Conservation (phyloP, 2,888 invertebrate genomes). For the Cerceris rybyensis region DNA sequence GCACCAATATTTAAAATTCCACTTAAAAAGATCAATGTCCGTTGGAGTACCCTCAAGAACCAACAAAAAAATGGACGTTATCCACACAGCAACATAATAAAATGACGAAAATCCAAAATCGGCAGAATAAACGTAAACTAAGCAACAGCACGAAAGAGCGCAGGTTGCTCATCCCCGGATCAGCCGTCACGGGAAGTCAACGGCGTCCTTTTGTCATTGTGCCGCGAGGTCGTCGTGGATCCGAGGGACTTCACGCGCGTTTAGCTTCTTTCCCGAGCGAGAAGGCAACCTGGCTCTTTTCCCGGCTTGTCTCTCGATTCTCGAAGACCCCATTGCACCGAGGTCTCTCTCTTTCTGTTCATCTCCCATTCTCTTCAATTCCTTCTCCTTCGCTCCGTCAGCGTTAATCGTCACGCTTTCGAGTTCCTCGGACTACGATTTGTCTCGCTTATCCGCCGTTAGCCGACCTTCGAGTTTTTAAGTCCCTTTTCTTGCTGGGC, state of each 20-base stretch:
- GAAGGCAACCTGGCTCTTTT: conserved; percentile 41
- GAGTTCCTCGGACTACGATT: conserved; percentile 48
- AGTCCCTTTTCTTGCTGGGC: background rate
- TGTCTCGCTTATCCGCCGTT: conserved; percentile 58
- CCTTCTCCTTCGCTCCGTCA: conserved; percentile 5
- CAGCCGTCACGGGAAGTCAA: background rate
- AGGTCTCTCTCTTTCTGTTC: background rate
- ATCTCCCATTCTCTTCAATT: conserved; percentile 9
- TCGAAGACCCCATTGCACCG: conserved; percentile 15
- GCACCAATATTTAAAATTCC: too few species aligned
- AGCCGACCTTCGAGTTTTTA: conserved; percentile 50
- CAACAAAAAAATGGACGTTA: too few species aligned
- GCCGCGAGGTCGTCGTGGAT: conserved; percentile 28
- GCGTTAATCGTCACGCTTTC: conserved; percentile 63
- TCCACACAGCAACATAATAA: too few species aligned
- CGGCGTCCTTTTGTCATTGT: conserved; percentile 45
- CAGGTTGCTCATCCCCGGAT: too few species aligned
- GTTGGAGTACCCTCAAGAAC: too few species aligned
- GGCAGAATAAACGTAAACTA: background rate
- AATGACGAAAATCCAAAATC: too few species aligned
- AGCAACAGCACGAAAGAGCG: background rate
- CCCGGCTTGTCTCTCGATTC: conserved; percentile 33
- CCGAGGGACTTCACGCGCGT: conserved; percentile 60
- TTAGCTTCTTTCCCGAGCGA: conserved; percentile 36
- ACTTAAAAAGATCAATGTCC: too few species aligned